phyloP scores from a whole-genome alignment of 1,140 invertebrate species.

The Hycleus phaleratus region DNA sequence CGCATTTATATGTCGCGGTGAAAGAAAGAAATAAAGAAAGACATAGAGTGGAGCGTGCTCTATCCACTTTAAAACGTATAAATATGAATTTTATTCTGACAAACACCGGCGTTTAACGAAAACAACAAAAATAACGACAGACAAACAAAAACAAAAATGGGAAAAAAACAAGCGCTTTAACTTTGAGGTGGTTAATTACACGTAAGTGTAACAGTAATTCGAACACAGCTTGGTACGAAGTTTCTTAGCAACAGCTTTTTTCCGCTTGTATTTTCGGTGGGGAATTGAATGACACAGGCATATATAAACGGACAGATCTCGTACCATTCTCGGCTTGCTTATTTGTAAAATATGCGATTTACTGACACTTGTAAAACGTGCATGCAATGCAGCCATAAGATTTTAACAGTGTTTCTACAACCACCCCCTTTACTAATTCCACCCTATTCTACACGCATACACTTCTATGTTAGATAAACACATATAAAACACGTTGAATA shows the following conservation, averaged over 20 bases:
- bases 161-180: not conserved
- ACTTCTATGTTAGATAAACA: not conserved
- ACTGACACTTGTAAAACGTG: slow-evolving; percentile 25
- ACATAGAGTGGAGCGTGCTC: not conserved
- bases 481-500: not conserved
- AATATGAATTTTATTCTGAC: not conserved
- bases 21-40: not conserved
- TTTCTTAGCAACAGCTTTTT: slow-evolving; percentile 9
- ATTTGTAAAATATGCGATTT: slow-evolving; percentile 28
- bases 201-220: not conserved
- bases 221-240: slow-evolving; percentile 9
- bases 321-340: slow-evolving; percentile 17
- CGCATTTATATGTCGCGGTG: too few species aligned
- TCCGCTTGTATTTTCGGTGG: not conserved
- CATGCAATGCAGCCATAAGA: slow-evolving; percentile 21
- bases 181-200: slow-evolving; percentile 3
- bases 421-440: not conserved
- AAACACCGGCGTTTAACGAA: too few species aligned
- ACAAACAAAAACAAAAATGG: not conserved
- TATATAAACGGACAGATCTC: not conserved
- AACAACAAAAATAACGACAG: not conserved
- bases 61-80: slow-evolving; percentile 1
- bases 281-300: slow-evolving; percentile 6
- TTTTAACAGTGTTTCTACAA: not conserved
- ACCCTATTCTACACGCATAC: not conserved